Evolutionary conservation across 1,140 invertebrate species (phyloP), one percentile per base, ranked within the genome.

Genomic region (Drosophila baimaii): DNA sequence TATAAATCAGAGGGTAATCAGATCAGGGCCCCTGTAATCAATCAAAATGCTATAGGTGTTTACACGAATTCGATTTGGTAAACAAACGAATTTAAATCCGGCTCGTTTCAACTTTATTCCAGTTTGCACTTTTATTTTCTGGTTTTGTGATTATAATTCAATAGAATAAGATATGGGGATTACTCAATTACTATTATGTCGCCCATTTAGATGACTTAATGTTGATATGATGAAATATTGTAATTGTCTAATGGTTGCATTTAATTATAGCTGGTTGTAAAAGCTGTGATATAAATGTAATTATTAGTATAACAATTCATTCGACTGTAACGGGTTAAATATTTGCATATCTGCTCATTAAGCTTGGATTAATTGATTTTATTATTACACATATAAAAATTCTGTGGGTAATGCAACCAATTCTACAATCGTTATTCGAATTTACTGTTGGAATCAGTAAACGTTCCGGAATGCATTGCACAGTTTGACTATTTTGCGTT

Each of bases 21-120:
- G 61, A 63, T 46, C 63, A 35, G 9, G 3, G 12, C 13, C 19
- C 29, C 13, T 19, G 58, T 35, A 35, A 62, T 63, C 54, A 39
- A 27, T 39, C 17, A 25, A 33, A 33, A 13, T 12, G 5, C 23
- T 13, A 6, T 9, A 33, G 10, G 39, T 17, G 13, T 39, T 21
- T 29, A 31, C 21, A 29, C 46, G 27, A 29, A 13, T 21, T 7
- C 15, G 4, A 59, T 17, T 59, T 63, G 5, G 54, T 64, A 61
- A 59, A 39, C 59, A 63, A 61, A 59, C 33, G 23, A 35, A 33
- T 56, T 62, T 52, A 52, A 54, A 61, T 59, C 23, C 15, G 31
- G 31, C 21, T 55, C 9, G 23, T 15, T 33, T 33, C 49, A 9
- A 55, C 21, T 15, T 12, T 8, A 57, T 37, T 59, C 54, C 54